Percentiles rank a stretch among this genome's conserved stretches.
Evolutionary conservation across 2,888 invertebrate genomes (phyloP).

Genomic region (Hirtodrosophila trivittata): DNA sequence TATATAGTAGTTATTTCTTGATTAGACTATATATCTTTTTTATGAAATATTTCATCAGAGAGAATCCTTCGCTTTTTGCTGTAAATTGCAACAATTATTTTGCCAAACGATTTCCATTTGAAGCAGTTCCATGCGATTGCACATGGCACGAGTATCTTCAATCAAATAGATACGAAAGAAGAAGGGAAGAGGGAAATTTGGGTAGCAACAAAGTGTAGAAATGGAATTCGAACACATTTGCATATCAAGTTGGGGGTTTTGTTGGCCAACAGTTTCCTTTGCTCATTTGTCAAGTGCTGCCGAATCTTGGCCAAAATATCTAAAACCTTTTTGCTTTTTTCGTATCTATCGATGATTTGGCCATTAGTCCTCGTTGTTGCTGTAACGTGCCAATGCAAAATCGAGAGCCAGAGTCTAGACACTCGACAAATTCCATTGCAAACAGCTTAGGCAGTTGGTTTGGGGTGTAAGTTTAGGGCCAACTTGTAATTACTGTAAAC

Average conservation of each 20-base stretch:
- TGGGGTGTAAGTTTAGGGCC: neutral
- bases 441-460: conserved; percentile 17
- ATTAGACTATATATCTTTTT: too few species aligned
- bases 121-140: too few species aligned
- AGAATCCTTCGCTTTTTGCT: too few species aligned
- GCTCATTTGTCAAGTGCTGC: conserved; percentile 61
- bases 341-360: conserved; percentile 42
- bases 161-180: too few species aligned
- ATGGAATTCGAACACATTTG: conserved; percentile 15
- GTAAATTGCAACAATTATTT: too few species aligned
- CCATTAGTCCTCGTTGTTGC: conserved; percentile 31
- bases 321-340: conserved; percentile 4
- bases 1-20: too few species aligned
- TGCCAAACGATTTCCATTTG: too few species aligned
- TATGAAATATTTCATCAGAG: too few species aligned
- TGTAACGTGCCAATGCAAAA: conserved; percentile 56
- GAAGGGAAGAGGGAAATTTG: too few species aligned
- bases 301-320: conserved; percentile 46
- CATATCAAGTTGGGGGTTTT: conserved; percentile 28
- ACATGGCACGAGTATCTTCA: too few species aligned
- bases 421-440: conserved; percentile 36
- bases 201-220: neutral
- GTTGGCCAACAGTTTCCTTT: conserved; percentile 20
- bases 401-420: conserved; percentile 52
- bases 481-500: conserved; percentile 44